Evolutionary conservation across 2,113 vertebrate genomes (phyloP), one percentile per base, ranked within the genome.

Genomic region (Myotis brandtii): DNA sequence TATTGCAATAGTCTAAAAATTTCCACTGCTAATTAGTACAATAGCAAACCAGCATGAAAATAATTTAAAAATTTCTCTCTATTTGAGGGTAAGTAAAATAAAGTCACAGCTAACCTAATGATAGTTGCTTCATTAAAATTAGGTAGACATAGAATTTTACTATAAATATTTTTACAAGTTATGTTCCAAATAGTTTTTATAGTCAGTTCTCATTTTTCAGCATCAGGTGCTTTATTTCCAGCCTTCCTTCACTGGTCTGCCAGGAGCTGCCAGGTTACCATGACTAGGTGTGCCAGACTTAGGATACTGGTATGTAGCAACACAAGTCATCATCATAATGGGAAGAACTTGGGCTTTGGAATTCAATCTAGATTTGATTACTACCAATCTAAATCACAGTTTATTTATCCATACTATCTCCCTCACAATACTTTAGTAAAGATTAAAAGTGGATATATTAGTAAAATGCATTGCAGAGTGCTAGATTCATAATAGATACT

Each of bases 1-100:
- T 92, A 88, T 17, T 73, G 12, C 27, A 82, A 46, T 73, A 73
- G 37, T 56, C 40, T 90, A 62, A 72, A 87, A 86, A 88, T 88
- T 93, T 93, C 17, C 3, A 91, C 2, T 84, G 87, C 75, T 84
- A 85, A 95, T 86, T 87, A 85, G 59, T 79, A 62, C 9, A 88
- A 56, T 73, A 16, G 72, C 34, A 84, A 48, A 50, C 6, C 27
- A 87, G 7, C 40, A 76, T 77, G 59, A 80, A 67, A 9, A 84
- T 93, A 92, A 86, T 93, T 84, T 43, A 76, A 79, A 66, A 17
- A 1, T 64, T 89, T 85, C 89, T 72, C 21, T 93, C 18, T 82
- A 10, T 67, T 80, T 87, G n/a, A 67, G 37, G 3, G 0, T 90
- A 20, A 87, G 30, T 67, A 84, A 23, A 23, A 23, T 91, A 92